A percentile compares a stretch with the other conserved stretches of the same genome.
Conservation (phyloP, 2,113 vertebrate genomes). For the Gasterosteus nipponicus region DNA sequence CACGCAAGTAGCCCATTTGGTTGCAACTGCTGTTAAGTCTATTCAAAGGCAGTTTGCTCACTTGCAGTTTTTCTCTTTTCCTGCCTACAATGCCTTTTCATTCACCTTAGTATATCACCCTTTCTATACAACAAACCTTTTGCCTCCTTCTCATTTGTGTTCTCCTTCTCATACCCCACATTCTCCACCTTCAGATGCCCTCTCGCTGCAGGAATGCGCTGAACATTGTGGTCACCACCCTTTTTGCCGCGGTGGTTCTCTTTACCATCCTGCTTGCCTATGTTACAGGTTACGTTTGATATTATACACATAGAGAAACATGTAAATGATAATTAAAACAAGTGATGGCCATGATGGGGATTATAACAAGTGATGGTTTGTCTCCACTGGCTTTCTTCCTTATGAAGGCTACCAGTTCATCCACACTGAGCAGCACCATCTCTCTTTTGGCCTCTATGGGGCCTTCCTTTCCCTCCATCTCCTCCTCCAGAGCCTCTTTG, state of each 20-base stretch:
- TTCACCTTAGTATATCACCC: neutral
- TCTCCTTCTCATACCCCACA: neutral
- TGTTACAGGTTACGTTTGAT: slow-evolving; percentile 81
- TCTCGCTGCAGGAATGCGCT: slow-evolving; percentile 89
- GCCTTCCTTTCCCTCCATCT: slow-evolving; percentile 96
- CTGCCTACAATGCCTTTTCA: neutral
- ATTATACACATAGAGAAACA: neutral
- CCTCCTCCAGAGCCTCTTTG: slow-evolving; percentile 95
- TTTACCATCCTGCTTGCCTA: slow-evolving; percentile 95
- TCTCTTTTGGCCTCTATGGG: slow-evolving; percentile 97
- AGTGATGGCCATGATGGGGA: neutral
- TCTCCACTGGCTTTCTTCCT: neutral
- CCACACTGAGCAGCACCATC: slow-evolving; percentile 97
- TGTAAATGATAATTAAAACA: neutral
- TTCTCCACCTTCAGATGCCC: slow-evolving; percentile 86
- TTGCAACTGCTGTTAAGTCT: neutral
- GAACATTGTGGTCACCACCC: slow-evolving; percentile 90
- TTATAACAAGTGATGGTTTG: neutral
- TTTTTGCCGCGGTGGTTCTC: slow-evolving; percentile 93
- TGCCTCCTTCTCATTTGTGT: neutral
- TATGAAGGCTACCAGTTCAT: slow-evolving; percentile 94
- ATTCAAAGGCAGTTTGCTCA: neutral
- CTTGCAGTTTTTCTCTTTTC: neutral
- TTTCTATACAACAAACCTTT: neutral
- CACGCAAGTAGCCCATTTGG: neutral